phyloP scores from a whole-genome alignment of 2,113 vertebrate genomes.

The Phalacrocorax carbo region DNA sequence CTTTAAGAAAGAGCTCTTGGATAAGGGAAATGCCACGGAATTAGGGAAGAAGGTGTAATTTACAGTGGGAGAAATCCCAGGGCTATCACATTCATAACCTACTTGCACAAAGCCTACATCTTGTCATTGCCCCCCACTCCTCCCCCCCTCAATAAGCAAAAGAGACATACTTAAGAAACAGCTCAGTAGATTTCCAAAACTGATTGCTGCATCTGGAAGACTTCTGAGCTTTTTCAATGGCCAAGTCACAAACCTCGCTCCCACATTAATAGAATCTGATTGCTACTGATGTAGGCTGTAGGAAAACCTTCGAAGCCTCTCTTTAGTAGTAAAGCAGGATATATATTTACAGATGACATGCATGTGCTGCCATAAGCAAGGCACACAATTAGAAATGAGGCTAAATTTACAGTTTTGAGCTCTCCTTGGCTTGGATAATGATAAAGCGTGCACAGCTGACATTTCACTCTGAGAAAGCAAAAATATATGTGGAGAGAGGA shows the following conservation, averaged over 20 bases:
- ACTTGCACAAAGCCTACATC: neutral
- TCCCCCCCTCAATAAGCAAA: neutral
- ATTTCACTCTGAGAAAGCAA: neutral
- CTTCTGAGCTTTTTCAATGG: slow-evolving; percentile 12
- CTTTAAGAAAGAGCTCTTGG: neutral
- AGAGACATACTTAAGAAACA: neutral
- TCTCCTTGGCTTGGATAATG: neutral
- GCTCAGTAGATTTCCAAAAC: slow-evolving; percentile 4
- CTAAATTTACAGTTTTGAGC: neutral
- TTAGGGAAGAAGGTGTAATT: slow-evolving; percentile 34
- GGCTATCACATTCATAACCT: slow-evolving; percentile 3
- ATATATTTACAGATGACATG: neutral
- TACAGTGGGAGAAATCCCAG: slow-evolving; percentile 20
- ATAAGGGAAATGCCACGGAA: slow-evolving; percentile 21
- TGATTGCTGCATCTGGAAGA: slow-evolving; percentile 43
- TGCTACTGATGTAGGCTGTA: slow-evolving; percentile 41
- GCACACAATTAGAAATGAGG: neutral
- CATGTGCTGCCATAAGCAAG: neutral
- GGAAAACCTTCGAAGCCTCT: neutral
- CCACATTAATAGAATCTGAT: slow-evolving; percentile 32
- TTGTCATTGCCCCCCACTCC: neutral
- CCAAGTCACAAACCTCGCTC: slow-evolving; percentile 52
- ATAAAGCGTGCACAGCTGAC: neutral
- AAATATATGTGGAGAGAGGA: neutral
- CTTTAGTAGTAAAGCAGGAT: neutral